phyloP scores from a whole-genome alignment of 2,888 invertebrate genomes.

The Protonemura montana region DNA sequence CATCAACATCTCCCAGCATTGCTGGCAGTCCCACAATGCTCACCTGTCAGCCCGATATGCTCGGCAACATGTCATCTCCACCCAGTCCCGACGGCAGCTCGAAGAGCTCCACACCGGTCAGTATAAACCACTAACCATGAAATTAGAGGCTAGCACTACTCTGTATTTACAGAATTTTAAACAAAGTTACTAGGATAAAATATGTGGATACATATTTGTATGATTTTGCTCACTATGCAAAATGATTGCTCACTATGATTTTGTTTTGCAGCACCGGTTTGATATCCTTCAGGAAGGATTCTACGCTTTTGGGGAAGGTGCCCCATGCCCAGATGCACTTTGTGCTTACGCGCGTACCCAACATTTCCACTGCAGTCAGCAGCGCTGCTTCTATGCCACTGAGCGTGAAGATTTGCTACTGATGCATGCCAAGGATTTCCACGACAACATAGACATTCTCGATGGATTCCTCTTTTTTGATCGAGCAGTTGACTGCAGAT shows the following conservation, averaged over 20 bases:
- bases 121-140: too few species aligned
- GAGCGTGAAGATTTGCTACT: conserved; percentile 80
- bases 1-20: conserved; percentile 42
- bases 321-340: conserved; percentile 76
- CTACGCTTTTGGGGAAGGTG: conserved; percentile 54
- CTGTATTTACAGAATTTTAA: too few species aligned
- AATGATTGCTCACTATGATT: too few species aligned
- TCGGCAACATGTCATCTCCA: conserved; percentile 49
- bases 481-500: conserved; percentile 73
- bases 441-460: conserved; percentile 80
- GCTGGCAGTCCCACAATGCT: conserved; percentile 41
- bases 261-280: conserved; percentile 47
- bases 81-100: conserved; percentile 49
- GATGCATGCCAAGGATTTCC: conserved; percentile 86
- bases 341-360: conserved; percentile 74
- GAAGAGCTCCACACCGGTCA: conserved; percentile 51
- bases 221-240: too few species aligned
- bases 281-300: conserved; percentile 55
- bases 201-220: too few species aligned
- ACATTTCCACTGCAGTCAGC: conserved; percentile 87
- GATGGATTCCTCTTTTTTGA: conserved; percentile 89
- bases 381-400: conserved; percentile 82
- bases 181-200: too few species aligned
- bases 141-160: too few species aligned
- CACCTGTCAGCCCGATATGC: conserved; percentile 46